Evolutionary conservation across 2,888 invertebrate genomes (phyloP).

Genomic region (Nematopogon swammerdamellus): DNA sequence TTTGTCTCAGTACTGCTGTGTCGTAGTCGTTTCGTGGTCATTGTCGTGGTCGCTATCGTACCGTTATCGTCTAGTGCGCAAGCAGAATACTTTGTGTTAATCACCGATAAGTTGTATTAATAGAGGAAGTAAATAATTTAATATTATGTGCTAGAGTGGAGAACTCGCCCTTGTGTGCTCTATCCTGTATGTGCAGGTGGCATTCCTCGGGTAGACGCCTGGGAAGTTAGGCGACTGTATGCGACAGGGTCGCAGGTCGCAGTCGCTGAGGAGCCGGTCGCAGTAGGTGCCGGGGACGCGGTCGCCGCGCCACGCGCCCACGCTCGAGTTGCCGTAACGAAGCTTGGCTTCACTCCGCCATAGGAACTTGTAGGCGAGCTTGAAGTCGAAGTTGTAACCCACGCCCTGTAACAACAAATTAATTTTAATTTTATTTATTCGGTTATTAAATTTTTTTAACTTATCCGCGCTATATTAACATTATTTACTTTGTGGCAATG

Average conservation of each 20-base stretch:
- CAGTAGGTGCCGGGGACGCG: slow-evolving; percentile 74
- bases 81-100: no score
- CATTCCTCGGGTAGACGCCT: slow-evolving; percentile 84
- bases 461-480: no score
- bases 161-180: slow-evolving; percentile 56
- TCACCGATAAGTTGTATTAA: no score
- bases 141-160: no score
- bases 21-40: no score
- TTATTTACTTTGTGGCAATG: no score
- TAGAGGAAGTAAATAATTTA: no score
- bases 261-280: slow-evolving; percentile 76
- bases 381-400: slow-evolving; percentile 80
- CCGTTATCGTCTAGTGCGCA: no score
- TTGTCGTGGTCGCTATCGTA: no score
- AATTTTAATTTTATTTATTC: no score
- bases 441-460: no score
- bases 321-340: slow-evolving; percentile 72
- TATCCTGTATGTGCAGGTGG: slow-evolving; percentile 76
- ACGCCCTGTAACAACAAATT: slow-evolving; percentile 56
- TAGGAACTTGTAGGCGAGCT: slow-evolving; percentile 80
- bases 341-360: slow-evolving; percentile 71
- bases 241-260: slow-evolving; percentile 66
- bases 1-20: no score
- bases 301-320: slow-evolving; percentile 73
- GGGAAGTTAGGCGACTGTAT: slow-evolving; percentile 89